Evolutionary conservation across 2,113 vertebrate species (phyloP).

Genomic region (Rhineura floridana): DNA sequence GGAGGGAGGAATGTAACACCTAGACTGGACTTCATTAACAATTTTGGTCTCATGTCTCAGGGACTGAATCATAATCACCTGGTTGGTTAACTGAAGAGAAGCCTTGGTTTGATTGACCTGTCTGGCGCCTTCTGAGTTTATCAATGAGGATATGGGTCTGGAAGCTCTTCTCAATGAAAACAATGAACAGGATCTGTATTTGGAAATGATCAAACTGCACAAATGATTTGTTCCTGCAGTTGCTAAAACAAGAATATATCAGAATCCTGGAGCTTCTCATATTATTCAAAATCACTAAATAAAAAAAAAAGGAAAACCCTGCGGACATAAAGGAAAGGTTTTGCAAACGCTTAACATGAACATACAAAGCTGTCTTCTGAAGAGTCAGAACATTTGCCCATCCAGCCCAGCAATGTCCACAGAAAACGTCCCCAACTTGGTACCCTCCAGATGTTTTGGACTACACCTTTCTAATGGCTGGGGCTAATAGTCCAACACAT

Average conservation of each 20-base stretch:
- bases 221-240: too few relatives aligned
- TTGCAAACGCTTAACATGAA: neutral
- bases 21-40: neutral
- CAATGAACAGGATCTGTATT: neutral
- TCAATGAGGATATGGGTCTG: neutral
- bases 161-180: neutral
- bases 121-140: neutral
- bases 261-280: too few relatives aligned
- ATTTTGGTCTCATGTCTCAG: neutral
- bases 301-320: too few relatives aligned
- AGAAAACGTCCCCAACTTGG: too few relatives aligned
- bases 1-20: neutral
- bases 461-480: too few relatives aligned
- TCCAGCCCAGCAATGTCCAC: too few relatives aligned
- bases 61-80: neutral
- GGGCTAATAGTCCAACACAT: too few relatives aligned
- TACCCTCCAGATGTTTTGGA: too few relatives aligned
- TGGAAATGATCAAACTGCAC: neutral
- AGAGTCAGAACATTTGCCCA: too few relatives aligned
- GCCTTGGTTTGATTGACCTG: neutral
- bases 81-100: neutral
- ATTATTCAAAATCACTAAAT: too few relatives aligned
- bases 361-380: too few relatives aligned
- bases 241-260: neutral
- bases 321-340: neutral